Evolutionary conservation across 2,888 invertebrate genomes (phyloP).

Genomic region (Anticlea derivata): DNA sequence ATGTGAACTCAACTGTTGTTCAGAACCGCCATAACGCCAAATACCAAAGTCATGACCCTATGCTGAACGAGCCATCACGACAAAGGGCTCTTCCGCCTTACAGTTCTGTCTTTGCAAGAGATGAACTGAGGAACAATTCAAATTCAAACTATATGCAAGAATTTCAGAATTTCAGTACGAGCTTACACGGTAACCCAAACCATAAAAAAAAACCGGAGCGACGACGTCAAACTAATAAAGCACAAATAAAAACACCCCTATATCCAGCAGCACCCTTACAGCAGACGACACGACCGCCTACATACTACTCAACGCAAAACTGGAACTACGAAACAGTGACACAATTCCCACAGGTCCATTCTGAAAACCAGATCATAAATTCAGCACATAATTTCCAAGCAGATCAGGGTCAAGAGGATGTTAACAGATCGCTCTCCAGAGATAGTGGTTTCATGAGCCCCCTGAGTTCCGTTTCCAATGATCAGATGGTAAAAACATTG

Average conservation of each 20-base stretch:
- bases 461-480: slow-evolving; percentile 17
- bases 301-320: not conserved
- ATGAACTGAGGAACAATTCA: not conserved
- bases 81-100: not conserved
- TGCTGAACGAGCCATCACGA: not conserved
- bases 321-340: not conserved
- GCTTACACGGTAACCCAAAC: not conserved
- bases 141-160: slow-evolving; percentile 1
- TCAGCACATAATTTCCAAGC: slow-evolving; percentile 1
- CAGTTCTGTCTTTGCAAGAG: not conserved
- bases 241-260: not conserved
- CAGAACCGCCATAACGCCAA: not conserved
- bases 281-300: not conserved
- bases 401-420: slow-evolving; percentile 12
- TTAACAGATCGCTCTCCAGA: slow-evolving; percentile 45
- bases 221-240: not conserved
- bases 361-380: not conserved
- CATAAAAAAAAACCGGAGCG: too few species aligned
- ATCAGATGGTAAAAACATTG: slow-evolving; percentile 24
- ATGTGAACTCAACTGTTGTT: not conserved
- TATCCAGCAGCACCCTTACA: not conserved
- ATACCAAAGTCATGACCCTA: slow-evolving; percentile 1
- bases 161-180: not conserved
- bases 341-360: slow-evolving; percentile 2
- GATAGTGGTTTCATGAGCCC: slow-evolving; percentile 53